Percentiles rank a stretch among this genome's conserved stretches.
These are phyloP conservation scores for Apeira syringaria DNA, from an alignment of 2,888 invertebrate species.

Conservation along the genomic window DNA sequence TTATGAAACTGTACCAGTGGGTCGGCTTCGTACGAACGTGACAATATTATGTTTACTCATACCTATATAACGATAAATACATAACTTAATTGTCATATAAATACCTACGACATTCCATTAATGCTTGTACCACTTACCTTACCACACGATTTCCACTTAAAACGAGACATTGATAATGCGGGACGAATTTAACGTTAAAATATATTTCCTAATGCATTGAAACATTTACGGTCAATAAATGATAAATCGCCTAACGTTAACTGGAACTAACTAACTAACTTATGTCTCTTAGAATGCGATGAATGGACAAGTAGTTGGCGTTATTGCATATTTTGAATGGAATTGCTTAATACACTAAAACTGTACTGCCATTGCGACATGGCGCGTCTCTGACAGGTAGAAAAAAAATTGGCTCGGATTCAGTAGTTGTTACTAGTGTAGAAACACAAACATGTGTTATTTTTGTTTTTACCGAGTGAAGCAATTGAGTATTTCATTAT, in stretches of 20 bases:
- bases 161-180: constrained; percentile 5
- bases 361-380: no score
- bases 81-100: neutral
- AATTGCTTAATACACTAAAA: neutral
- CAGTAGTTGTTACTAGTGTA: no score
- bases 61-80: neutral
- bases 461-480: no score
- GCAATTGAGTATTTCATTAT: no score
- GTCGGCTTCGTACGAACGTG: constrained; percentile 22
- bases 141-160: constrained; percentile 8
- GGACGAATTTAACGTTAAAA: neutral
- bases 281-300: neutral
- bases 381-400: no score
- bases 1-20: constrained; percentile 25
- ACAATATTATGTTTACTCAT: constrained; percentile 7
- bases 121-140: constrained; percentile 1
- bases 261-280: neutral
- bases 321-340: neutral
- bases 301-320: neutral
- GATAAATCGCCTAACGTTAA: neutral
- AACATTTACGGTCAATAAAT: neutral
- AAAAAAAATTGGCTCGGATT: no score
- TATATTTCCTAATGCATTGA: constrained; percentile 1
- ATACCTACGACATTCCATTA: constrained; percentile 2
- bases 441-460: no score